Base-by-base conservation (phyloP, 2,888 invertebrate genomes). In the Dichetophora obliterata region DNA sequence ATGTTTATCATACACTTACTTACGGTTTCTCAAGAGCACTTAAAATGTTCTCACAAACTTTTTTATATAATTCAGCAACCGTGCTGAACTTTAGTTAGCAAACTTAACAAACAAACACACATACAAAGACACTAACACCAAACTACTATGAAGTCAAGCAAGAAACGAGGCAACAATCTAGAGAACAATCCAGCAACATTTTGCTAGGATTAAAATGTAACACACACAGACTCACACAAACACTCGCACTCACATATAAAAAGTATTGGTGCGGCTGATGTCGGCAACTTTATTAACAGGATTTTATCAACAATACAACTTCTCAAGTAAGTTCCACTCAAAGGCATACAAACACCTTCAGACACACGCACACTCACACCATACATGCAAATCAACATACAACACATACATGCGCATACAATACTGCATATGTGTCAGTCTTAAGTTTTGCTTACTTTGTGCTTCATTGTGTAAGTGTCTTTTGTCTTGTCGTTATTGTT, bases 251-350 rank as follows among this genome's bases (percentile, higher is more conserved):
- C 19, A 6, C 66, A 19, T 19, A 34, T 54, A 9, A 19, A 6
- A 22, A n/a, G 19, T 19, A n/a, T 9, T 54, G 19, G 0, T 27
- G 61, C 31, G 16, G 27, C 34, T 34, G 63, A 27, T 31, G 63
- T 34, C 68, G 48, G 68, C 50, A 68, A 54, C 34, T 71, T 57
- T 57, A 71, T 57, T 71, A 16, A 71, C 52, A 57, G 71, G 57
- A 57, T 71, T 71, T 57, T 71, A 71, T 71, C 71, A 71, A 57
- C 71, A 69, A 24, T 34, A 57, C 19, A 71, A 71, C 71, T 71
- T 71, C 43, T 71, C 37, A 71, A 71, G 71, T 70, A 69, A 77
- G 68, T 48, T 31, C 69, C 57, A 50, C 68, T 43, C 50, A 68
- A 50, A 24, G 43, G 2, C 43, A 22, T 37, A 34, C 19, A 24